Base-by-base conservation (phyloP, 2,113 vertebrate species). In the Laticauda laticaudata region DNA sequence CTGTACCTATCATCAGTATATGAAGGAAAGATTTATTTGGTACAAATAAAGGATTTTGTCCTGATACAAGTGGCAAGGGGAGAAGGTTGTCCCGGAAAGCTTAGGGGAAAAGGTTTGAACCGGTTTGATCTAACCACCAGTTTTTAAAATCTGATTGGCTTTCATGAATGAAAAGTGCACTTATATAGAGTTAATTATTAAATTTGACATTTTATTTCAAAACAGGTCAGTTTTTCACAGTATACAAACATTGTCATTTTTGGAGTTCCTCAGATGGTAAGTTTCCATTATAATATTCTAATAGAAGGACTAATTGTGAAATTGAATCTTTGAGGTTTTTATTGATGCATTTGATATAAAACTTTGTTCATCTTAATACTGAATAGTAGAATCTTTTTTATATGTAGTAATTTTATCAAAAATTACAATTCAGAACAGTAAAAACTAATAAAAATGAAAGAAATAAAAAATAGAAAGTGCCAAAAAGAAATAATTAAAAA, bases 191-290 rank as follows among this genome's bases (percentile, higher is more conserved):
- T 59, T 20, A 90, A 86, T 90, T n/a, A 9, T 92, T 89, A 56
- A 18, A 43, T 29, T 8, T 90, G 54, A 12, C n/a, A 2, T 89
- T 51, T 87, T 90, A 93, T 95, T 90, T 15, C 34, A 2, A 34
- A 86, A 43, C 69, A 99, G 99, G 98, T 99, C 93, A 98, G 97
- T 95, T 99, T 99, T 97, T 97, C 98, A 0, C 96, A 96, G 88
- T 99, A 99, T 93, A 98, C 96, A 1, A 99, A 99, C 69, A 97
- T 99, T 20, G 98, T 99, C 24, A 97, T 99, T 95, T 99, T 99
- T 95, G 99, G 99, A 15, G 99, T 99, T 87, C 99, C 99, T 95
- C 98, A 99, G 96, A 99, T 99, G 99, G 99, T 99, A 97, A 99
- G 98, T 97, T 69, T 95, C 64, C 69, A 92, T 12, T 88, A 61